Conservation (phyloP, 2,888 invertebrate genomes). For the Cataglyphis altisquamis region DNA sequence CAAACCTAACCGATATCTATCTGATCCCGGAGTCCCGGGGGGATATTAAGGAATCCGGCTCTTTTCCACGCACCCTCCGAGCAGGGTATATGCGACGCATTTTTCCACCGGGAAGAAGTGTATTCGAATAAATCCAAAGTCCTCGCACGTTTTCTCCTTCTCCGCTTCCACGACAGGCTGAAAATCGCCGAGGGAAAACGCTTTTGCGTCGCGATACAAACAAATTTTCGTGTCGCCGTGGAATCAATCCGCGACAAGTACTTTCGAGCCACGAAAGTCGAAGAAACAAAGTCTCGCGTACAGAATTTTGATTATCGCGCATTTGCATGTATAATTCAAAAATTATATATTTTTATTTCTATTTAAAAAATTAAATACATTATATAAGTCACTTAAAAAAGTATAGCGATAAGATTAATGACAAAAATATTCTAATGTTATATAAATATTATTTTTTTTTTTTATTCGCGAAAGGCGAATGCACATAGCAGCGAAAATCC, state of each 20-base stretch:
- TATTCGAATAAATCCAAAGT: conserved; percentile 74
- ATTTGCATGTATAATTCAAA: not conserved
- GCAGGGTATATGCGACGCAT: conserved; percentile 49
- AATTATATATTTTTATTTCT: not conserved
- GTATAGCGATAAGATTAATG: not conserved
- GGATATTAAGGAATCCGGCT: conserved; percentile 83
- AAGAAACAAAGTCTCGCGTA: not conserved
- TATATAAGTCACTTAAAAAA: not conserved
- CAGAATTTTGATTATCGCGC: not conserved
- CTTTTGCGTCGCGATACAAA: conserved; percentile 64
- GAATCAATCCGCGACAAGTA: conserved; percentile 69
- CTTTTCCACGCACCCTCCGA: conserved; percentile 67
- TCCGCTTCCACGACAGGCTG: conserved; percentile 28
- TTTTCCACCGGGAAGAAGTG: conserved; percentile 59
- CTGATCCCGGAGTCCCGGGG: conserved; percentile 81
- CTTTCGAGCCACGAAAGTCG: conserved; percentile 45
- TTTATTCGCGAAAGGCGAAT: conserved; percentile 33
- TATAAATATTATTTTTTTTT: conserved; percentile 47
- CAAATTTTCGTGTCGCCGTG: conserved; percentile 69
- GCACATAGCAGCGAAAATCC: conserved; percentile 55
- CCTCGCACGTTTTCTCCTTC: conserved; percentile 66
- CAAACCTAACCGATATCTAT: conserved; percentile 83
- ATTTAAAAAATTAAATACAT: conserved; percentile 7
- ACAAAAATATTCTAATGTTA: conserved; percentile 8
- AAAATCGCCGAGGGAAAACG: conserved; percentile 53